A percentile compares a stretch with the other conserved stretches of the same genome.
phyloP scores from a whole-genome alignment of 2,888 invertebrate species.

The Eupithecia pulchellata region DNA sequence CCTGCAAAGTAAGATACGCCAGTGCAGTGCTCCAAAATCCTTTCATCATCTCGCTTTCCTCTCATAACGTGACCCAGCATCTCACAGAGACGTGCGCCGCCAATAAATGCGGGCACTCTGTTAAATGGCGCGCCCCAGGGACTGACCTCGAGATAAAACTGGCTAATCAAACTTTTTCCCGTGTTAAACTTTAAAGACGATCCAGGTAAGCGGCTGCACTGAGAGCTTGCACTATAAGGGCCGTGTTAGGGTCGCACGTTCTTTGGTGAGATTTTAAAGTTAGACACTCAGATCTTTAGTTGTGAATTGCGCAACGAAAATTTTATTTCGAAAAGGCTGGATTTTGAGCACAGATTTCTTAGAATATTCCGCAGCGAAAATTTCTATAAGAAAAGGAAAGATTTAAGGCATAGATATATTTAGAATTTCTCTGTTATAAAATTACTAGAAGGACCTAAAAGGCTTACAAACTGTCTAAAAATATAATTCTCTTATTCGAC shows the following conservation, averaged over 20 bases:
- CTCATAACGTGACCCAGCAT: slow-evolving; percentile 28
- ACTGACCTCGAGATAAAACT: slow-evolving; percentile 64
- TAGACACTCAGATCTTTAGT: not conserved
- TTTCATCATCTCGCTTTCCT: not conserved
- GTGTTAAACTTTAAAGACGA: slow-evolving; percentile 63
- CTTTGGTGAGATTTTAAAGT: slow-evolving; percentile 3
- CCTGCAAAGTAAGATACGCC: too few species aligned
- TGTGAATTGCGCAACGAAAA: not conserved
- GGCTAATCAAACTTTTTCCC: slow-evolving; percentile 72
- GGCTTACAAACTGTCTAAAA: not conserved
- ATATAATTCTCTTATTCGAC: not conserved
- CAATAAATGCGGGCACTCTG: slow-evolving; percentile 73
- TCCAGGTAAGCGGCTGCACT: slow-evolving; percentile 37
- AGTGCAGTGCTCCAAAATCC: too few species aligned
- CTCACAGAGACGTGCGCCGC: slow-evolving; percentile 63
- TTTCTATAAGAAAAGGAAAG: too few species aligned
- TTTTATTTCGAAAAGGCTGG: not conserved
- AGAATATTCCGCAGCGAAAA: too few species aligned
- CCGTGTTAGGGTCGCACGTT: slow-evolving; percentile 10
- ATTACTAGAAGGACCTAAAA: too few species aligned
- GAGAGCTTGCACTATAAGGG: slow-evolving; percentile 16
- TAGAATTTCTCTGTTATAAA: too few species aligned
- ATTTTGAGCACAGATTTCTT: not conserved
- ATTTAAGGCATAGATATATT: too few species aligned
- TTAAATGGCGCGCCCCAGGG: slow-evolving; percentile 64